Conservation (phyloP, 1,140 invertebrate genomes). For the Calephelis virginiensis region DNA sequence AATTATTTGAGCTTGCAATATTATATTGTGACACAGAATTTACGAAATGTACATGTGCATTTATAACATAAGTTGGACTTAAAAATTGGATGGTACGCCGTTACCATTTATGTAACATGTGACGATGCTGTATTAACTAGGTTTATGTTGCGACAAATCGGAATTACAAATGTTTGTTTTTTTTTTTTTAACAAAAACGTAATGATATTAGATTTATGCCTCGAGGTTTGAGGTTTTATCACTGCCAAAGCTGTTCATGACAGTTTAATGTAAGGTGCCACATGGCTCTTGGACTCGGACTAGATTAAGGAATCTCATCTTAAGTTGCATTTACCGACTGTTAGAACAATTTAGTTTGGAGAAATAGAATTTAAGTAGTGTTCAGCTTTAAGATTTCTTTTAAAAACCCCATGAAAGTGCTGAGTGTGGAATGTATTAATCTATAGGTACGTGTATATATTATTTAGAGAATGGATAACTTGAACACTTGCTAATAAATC, state of each 20-base stretch:
- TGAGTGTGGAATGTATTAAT: background rate
- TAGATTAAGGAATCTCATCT: constrained; percentile 24
- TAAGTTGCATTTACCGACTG: background rate
- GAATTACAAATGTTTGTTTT: too few species aligned
- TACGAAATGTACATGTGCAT: background rate
- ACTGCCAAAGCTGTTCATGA: constrained; percentile 18
- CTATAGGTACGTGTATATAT: background rate
- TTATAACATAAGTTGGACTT: background rate
- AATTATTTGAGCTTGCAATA: background rate
- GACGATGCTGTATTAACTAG: too few species aligned
- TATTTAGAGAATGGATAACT: background rate
- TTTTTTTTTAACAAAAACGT: too few species aligned
- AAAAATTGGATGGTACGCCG: background rate
- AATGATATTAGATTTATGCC: background rate
- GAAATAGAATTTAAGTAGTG: constrained; percentile 23
- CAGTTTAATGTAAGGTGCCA: constrained; percentile 38
- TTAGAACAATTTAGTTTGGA: constrained; percentile 29
- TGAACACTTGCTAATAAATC: background rate
- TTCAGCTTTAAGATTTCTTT: constrained; percentile 2
- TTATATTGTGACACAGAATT: constrained; percentile 4
- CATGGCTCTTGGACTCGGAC: constrained; percentile 24
- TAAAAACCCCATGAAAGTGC: background rate
- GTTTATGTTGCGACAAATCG: too few species aligned
- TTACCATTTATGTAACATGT: background rate
- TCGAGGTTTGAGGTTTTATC: constrained; percentile 2